These are phyloP conservation scores for Acrobasis repandana DNA, from an alignment of 2,888 invertebrate genomes.

Conservation along the genomic window DNA sequence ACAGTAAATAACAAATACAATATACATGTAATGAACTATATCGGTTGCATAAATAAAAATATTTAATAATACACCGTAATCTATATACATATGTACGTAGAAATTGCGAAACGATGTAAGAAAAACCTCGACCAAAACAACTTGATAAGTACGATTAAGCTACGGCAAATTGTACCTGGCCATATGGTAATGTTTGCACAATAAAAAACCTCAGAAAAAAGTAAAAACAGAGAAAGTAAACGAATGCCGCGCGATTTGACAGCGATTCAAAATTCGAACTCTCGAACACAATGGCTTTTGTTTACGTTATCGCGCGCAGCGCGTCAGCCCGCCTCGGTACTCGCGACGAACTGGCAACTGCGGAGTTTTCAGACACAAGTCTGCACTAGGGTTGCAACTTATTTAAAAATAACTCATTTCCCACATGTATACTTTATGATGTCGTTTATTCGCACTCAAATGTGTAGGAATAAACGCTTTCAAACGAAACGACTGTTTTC, in stretches of 20 bases:
- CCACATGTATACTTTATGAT: constrained; percentile 9
- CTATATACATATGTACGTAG: not conserved
- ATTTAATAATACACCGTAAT: constrained; percentile 1
- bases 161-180: not conserved
- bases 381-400: constrained; percentile 30
- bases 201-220: not conserved
- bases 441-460: not conserved
- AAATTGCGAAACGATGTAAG: not conserved
- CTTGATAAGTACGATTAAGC: not conserved
- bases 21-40: constrained; percentile 3
- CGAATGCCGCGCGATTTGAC: constrained; percentile 2
- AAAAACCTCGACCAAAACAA: not conserved
- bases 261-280: constrained; percentile 21
- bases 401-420: constrained; percentile 21
- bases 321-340: constrained; percentile 35
- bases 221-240: not conserved
- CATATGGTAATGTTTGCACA: not conserved
- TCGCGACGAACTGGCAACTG: constrained; percentile 41
- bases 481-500: constrained; percentile 11
- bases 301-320: constrained; percentile 40
- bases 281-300: constrained; percentile 43
- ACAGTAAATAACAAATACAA: constrained; percentile 18
- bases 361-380: constrained; percentile 36
- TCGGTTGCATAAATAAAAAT: constrained; percentile 11
- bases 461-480: not conserved